These are phyloP conservation scores for Cyanistes caeruleus DNA, from an alignment of 2,113 vertebrate genomes.

Conservation along the genomic window DNA sequence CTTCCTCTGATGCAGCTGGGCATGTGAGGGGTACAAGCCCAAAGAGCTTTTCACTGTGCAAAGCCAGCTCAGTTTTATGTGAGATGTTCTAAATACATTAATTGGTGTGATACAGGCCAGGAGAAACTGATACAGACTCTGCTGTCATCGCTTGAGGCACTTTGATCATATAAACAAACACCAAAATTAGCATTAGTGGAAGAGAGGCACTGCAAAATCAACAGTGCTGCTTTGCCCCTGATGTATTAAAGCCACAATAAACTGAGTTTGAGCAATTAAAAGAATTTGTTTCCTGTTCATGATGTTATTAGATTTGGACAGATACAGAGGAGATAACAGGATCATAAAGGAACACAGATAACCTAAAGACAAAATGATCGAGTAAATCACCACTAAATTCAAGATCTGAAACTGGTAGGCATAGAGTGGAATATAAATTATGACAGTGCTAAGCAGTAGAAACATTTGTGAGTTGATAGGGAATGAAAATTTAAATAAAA, in stretches of 20 bases:
- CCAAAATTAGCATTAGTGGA: background rate
- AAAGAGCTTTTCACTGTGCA: background rate
- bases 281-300: background rate
- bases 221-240: background rate
- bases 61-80: background rate
- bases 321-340: background rate
- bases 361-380: background rate
- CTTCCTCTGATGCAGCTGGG: background rate
- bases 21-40: background rate
- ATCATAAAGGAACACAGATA: background rate
- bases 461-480: background rate
- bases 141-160: background rate
- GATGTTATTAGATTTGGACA: background rate
- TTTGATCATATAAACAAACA: background rate
- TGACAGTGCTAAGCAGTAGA: background rate
- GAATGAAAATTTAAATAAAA: slow-evolving; percentile 40
- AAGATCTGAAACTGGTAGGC: background rate
- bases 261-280: background rate
- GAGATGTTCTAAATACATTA: accelerated
- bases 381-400: background rate
- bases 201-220: background rate
- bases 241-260: background rate
- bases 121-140: background rate
- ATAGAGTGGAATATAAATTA: background rate
- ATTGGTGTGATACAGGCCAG: background rate